A percentile compares a stretch with the other conserved stretches of the same genome.
phyloP scores from a whole-genome alignment of 1,140 invertebrate genomes.

The Phymorhynchus buccinoides region DNA sequence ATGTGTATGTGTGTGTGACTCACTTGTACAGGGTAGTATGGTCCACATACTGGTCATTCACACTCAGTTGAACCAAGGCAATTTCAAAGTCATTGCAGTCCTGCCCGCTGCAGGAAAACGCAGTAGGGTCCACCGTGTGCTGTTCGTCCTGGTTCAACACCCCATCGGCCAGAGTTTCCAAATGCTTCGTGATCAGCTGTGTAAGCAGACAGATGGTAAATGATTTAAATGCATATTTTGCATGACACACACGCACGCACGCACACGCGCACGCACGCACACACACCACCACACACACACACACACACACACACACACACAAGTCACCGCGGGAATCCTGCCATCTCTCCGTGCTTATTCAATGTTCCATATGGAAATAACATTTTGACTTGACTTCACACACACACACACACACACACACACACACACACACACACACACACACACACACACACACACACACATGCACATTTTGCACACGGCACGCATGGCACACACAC shows the following conservation, averaged over 20 bases:
- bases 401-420: too few species aligned
- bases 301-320: too few species aligned
- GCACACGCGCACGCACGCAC: too few species aligned
- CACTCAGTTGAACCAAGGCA: conserved; percentile 49
- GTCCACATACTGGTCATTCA: conserved; percentile 25
- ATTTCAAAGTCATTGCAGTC: conserved; percentile 51
- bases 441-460: conserved; percentile 13
- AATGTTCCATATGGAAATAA: too few species aligned
- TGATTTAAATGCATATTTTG: too few species aligned
- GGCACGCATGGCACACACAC: too few species aligned
- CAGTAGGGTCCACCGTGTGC: conserved; percentile 39
- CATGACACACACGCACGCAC: too few species aligned
- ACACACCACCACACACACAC: not conserved
- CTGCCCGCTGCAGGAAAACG: conserved; percentile 43
- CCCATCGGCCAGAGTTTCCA: conserved; percentile 37
- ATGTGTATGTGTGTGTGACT: too few species aligned
- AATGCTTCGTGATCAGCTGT: conserved; percentile 22
- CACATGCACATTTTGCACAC: not conserved
- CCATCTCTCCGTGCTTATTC: too few species aligned
- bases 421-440: not conserved
- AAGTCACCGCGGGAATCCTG: too few species aligned
- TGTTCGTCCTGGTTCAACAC: not conserved
- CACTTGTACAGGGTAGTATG: conserved; percentile 9
- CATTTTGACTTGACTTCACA: too few species aligned
- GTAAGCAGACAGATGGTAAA: too few species aligned